Evolutionary conservation across 1,140 invertebrate genomes (phyloP).

Genomic region (Archegozetes longisetosus): DNA sequence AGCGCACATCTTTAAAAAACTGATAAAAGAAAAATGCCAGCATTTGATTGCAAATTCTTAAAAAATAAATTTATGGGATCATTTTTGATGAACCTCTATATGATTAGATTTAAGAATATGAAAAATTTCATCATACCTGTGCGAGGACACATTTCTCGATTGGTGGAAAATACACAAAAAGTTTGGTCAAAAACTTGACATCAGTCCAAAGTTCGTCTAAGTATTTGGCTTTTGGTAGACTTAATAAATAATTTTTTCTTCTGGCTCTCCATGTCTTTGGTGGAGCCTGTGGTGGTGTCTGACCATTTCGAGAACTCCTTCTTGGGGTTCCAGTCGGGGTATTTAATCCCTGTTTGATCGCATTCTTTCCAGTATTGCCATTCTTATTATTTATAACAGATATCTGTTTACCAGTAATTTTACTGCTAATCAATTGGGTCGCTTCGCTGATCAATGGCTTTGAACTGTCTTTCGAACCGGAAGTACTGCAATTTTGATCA

Average conservation of each 20-base stretch:
- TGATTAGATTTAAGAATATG: too few species aligned
- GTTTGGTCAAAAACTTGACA: constrained; percentile 59
- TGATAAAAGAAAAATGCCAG: too few species aligned
- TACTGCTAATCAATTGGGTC: background rate
- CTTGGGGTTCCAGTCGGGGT: background rate
- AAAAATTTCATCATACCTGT: constrained; percentile 21
- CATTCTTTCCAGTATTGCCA: background rate
- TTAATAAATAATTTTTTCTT: constrained; percentile 22
- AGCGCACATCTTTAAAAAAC: too few species aligned
- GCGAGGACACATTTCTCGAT: constrained; percentile 57
- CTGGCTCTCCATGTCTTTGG: constrained; percentile 22
- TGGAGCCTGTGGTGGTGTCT: constrained; percentile 18
- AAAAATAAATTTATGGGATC: too few species aligned
- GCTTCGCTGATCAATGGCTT: background rate
- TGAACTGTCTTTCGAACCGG: constrained; percentile 1
- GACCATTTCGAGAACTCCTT: constrained; percentile 4
- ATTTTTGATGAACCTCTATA: too few species aligned
- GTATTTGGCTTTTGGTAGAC: constrained; percentile 24
- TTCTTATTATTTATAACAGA: background rate
- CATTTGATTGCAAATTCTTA: too few species aligned
- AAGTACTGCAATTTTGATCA: constrained; percentile 22
- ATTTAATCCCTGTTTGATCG: too few species aligned
- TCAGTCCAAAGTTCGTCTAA: constrained; percentile 57
- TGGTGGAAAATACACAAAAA: constrained; percentile 68
- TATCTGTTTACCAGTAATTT: background rate